Conservation (phyloP, 1,140 invertebrate species). For the Ceratoteleas bidentatus region DNA sequence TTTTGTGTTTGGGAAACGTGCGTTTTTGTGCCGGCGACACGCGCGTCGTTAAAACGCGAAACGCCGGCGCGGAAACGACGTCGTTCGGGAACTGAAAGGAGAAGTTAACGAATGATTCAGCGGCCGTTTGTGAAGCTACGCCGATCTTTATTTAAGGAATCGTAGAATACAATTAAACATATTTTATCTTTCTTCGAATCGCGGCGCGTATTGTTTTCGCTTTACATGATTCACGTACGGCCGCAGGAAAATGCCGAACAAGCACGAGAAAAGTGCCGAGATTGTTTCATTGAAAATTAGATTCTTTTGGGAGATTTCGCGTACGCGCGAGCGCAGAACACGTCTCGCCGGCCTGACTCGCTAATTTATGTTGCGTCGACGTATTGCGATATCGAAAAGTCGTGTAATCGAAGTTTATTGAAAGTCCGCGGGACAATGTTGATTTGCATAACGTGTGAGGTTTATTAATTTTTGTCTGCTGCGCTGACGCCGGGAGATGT, state of each 20-base stretch:
- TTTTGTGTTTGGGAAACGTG: too few relatives aligned
- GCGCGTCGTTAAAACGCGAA: constrained; percentile 6
- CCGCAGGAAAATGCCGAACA: constrained; percentile 16
- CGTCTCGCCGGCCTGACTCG: too few relatives aligned
- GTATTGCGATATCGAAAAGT: too few relatives aligned
- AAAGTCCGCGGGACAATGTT: too few relatives aligned
- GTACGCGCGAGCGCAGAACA: background rate
- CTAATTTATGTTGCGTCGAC: background rate
- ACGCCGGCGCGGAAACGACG: background rate
- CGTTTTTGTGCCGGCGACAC: background rate
- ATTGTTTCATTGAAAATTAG: constrained; percentile 19
- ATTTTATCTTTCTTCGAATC: constrained; percentile 42
- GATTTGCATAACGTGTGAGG: too few relatives aligned
- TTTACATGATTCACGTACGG: constrained; percentile 29
- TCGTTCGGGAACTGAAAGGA: constrained; percentile 11
- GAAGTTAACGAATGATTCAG: constrained; percentile 31
- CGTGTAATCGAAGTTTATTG: too few relatives aligned
- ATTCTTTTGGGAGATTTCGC: constrained; percentile 20
- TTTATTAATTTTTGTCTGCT: too few relatives aligned
- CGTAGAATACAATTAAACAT: constrained; percentile 42
- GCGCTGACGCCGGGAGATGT: too few relatives aligned
- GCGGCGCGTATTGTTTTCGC: constrained; percentile 32
- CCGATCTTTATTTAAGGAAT: constrained; percentile 28
- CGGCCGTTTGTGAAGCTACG: constrained; percentile 7
- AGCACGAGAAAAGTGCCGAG: constrained; percentile 10